Evolutionary conservation across 2,888 invertebrate species (phyloP).

Genomic region (Cryptosula pallasiana): DNA sequence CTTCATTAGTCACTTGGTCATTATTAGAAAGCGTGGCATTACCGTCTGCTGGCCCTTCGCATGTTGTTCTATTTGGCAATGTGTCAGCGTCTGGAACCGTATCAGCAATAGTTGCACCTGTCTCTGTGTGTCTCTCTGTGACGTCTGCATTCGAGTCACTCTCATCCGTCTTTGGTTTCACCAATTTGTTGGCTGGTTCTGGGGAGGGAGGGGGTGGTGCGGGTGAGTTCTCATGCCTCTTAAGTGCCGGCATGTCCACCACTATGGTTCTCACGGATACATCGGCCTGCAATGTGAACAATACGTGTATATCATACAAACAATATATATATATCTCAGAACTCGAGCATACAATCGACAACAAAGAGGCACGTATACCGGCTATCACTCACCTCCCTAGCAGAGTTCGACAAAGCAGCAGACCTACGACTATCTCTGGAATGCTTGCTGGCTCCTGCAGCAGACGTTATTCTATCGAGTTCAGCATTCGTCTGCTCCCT

Average conservation of each 20-base stretch:
- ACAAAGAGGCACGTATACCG: too few relatives aligned
- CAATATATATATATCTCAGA: too few relatives aligned
- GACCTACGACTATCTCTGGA: neutral
- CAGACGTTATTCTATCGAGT: neutral
- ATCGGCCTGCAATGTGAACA: too few relatives aligned
- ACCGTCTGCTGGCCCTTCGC: neutral
- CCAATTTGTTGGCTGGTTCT: neutral
- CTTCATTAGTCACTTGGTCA: neutral
- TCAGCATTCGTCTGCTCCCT: conserved; percentile 9
- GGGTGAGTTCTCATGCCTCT: neutral
- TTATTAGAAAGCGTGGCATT: too few relatives aligned
- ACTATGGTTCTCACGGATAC: neutral
- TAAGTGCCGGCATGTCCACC: neutral
- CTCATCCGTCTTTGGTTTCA: neutral
- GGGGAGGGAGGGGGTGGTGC: conserved; percentile 18
- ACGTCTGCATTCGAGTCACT: neutral
- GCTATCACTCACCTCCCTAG: neutral
- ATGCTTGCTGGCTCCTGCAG: too few relatives aligned
- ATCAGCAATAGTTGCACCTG: neutral
- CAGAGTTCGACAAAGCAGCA: neutral
- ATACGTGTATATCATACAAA: too few relatives aligned
- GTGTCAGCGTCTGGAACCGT: neutral
- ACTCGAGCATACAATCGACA: too few relatives aligned
- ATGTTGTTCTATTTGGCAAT: neutral
- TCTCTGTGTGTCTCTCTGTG: neutral